These are phyloP conservation scores for Acanthococcus lagerstroemiae DNA, from an alignment of 2,888 invertebrate genomes.

Conservation along the genomic window DNA sequence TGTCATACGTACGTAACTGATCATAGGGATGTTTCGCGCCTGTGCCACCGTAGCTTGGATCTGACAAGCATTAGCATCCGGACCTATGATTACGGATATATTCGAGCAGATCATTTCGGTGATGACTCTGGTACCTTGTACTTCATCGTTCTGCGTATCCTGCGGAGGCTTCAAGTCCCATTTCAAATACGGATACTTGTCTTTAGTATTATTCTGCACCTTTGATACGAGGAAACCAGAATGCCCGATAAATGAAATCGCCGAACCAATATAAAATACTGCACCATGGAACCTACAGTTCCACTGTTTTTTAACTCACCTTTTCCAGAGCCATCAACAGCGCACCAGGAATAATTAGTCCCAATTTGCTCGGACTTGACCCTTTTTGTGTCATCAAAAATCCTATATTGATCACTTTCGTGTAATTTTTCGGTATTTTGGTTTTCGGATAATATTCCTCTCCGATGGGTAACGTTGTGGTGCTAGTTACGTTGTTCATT, in stretches of 20 bases:
- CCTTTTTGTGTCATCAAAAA: conserved; percentile 76
- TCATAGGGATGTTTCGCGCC: conserved; percentile 89
- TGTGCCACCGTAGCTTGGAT: conserved; percentile 93
- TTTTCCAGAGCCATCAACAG: conserved; percentile 77
- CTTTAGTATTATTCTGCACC: neutral
- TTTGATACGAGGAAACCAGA: neutral
- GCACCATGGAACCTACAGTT: no score
- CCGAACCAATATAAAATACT: neutral
- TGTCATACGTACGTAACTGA: conserved; percentile 76
- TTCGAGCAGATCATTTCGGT: conserved; percentile 85
- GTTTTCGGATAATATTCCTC: conserved; percentile 5
- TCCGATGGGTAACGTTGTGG: no score
- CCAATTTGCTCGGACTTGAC: conserved; percentile 62
- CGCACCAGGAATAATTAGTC: conserved; percentile 81
- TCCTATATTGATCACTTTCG: conserved; percentile 59
- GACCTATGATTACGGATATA: conserved; percentile 87
- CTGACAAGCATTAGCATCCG: conserved; percentile 76
- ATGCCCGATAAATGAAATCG: neutral
- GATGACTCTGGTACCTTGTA: conserved; percentile 68
- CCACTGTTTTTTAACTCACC: no score
- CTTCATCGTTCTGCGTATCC: conserved; percentile 77
- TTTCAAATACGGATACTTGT: neutral
- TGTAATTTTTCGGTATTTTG: conserved; percentile 14
- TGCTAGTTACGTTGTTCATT: no score
- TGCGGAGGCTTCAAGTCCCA: conserved; percentile 63